Base-by-base conservation (phyloP, 1,140 invertebrate genomes). In the Callitettix versicolor region DNA sequence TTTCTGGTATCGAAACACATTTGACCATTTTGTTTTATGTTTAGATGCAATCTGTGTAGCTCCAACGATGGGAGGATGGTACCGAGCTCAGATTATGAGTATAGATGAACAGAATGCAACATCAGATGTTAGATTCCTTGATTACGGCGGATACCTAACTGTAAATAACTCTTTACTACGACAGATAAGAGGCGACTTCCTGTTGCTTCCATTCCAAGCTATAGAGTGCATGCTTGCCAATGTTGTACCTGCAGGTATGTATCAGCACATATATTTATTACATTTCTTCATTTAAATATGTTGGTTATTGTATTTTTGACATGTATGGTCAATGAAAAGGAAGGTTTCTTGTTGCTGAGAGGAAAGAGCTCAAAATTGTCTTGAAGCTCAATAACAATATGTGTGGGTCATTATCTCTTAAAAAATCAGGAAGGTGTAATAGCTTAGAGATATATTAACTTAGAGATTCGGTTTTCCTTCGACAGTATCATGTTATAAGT, bases 131-230 rank as follows among this genome's bases (percentile, higher is more conserved):
- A 87, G 87, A 71, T 84, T 92, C 67, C 80, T 98, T 1, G 95
- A 98, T 73, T 92, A 93, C 68, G 95, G 95, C 22, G 95, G 94
- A 43, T 98, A 88, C 69, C 79, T 82, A 63, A 77, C 76, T 34
- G 75, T 95, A n/a, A 78, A 79, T 58, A 83, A 83, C 58, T 71
- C 78, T 20, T 71, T 79, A 55, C 77, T 96, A 63, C 79, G 88
- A 64, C 88, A 94, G 73, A 94, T 98, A 55, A 79, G 91, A 58
- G 84, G 81, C 56, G 92, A 98, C 71, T 96, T 94, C 67, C 84
- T 95, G 75, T 77, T 80, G 22, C 73, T 98, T 63, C 95, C 95
- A 17, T 97, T 98, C 76, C 95, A 98, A 80, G 91, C 94, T 42
- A 85, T 88, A 34, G 95, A 98, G 76, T 91, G 93, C 65, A 84